Evolutionary conservation across 2,797 vertebrate genomes (phyloP), one percentile per base, ranked within the genome.

Genomic region (Miichthys miiuy): DNA sequence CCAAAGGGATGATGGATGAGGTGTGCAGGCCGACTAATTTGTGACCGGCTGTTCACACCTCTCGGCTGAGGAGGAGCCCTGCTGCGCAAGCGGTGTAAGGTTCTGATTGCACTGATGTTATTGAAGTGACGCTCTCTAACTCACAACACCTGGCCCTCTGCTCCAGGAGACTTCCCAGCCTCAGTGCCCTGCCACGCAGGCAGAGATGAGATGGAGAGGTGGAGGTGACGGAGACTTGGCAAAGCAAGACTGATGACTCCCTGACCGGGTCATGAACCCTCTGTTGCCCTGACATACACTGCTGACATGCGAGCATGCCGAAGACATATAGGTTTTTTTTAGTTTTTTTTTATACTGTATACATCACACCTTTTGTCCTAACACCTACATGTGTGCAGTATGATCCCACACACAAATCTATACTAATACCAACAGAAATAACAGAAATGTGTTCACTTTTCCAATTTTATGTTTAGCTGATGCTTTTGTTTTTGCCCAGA

Each of bases 141-240:
- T 88, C 83, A 44, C 77, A 92, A 88, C 90, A 93, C 87, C 89
- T 93, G 91, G 85, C 79, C 72, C 83, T 83, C 68, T 48, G 68
- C 72, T 64, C 48, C 79, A 17, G 61, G 20, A 50, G 21, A 60
- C 46, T 50, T 50, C 58, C 3, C 20, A 13, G 61, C 52, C 41
- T 23, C 25, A 18, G 68, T 2, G 34, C 44, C 12, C 34, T 21
- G 71, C 61, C 46, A 30, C 4, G 6, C 6, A 17, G 41, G 30
- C 18, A 1, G n/a, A 30, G 41, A 68, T 17, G 20, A 34, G 67
- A 23, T 1, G 25, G 34, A 5, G 18, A 21, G 63, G 46, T 13
- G 75, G 54, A 83, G 74, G 71, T 25, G 52, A 79, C 4, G 21
- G 55, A 51, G 70, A 56, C 68, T 47, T 64, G 57, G 67, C 74